phyloP scores from a whole-genome alignment of 2,113 vertebrate species.

The Corynorhinus townsendii region DNA sequence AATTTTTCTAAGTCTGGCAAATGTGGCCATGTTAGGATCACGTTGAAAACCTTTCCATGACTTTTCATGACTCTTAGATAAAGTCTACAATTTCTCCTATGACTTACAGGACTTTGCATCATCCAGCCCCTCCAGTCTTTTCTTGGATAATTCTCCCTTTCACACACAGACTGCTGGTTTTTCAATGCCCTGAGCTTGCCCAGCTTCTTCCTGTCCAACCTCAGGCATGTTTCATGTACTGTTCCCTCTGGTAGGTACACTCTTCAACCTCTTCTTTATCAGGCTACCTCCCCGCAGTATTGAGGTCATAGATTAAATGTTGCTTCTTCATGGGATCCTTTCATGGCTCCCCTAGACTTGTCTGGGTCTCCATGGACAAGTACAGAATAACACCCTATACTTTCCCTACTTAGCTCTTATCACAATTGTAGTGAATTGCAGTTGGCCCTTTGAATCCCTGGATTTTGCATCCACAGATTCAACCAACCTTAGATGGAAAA shows the following conservation, averaged over 20 bases:
- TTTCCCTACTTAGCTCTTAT: not conserved
- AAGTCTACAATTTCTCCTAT: not conserved
- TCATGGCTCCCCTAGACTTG: not conserved
- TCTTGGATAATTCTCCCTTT: not conserved
- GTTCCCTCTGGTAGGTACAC: not conserved
- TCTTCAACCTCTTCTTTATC: not conserved
- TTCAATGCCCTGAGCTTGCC: not conserved
- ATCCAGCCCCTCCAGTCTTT: too few relatives aligned
- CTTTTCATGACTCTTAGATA: not conserved
- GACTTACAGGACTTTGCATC: too few relatives aligned
- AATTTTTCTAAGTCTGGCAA: not conserved
- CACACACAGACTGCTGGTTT: not conserved
- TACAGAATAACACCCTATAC: too few relatives aligned
- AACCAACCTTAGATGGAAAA: not conserved
- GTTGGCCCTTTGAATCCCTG: not conserved
- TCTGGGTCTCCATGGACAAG: not conserved
- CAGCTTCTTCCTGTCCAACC: not conserved
- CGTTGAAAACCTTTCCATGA: not conserved
- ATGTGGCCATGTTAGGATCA: not conserved
- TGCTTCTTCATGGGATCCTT: not conserved
- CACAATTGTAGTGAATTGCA: not conserved
- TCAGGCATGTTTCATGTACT: not conserved
- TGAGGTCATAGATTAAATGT: not conserved
- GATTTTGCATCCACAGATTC: not conserved
- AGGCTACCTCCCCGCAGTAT: not conserved